A percentile compares a stretch with the other conserved stretches of the same genome.
Conservation (phyloP, 2,888 invertebrate species). For the Lasius platythorax region DNA sequence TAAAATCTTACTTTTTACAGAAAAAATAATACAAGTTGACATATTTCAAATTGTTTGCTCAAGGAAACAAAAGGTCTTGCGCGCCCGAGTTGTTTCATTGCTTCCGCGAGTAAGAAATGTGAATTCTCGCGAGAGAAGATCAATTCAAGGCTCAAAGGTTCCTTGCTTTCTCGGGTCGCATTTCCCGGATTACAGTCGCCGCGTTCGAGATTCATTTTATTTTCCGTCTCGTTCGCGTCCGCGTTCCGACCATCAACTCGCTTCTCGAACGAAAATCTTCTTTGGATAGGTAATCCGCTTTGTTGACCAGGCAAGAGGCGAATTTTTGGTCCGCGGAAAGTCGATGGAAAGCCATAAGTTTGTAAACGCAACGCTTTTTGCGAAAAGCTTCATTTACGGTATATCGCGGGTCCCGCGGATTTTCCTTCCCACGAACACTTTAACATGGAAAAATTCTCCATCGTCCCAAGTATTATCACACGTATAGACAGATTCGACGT, state of each 20-base stretch:
- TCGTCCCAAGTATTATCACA: background rate
- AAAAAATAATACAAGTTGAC: background rate
- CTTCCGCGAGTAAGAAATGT: slow-evolving; percentile 40
- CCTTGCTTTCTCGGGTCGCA: slow-evolving; percentile 37
- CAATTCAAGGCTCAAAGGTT: slow-evolving; percentile 47
- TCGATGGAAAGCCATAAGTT: slow-evolving; percentile 17
- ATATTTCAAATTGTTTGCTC: slow-evolving; percentile 1
- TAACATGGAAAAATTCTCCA: background rate
- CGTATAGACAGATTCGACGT: background rate
- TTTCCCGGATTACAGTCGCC: slow-evolving; percentile 51
- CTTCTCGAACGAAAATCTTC: slow-evolving; percentile 33
- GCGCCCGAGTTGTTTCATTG: slow-evolving; percentile 17
- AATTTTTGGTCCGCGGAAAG: slow-evolving; percentile 26
- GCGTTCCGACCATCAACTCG: slow-evolving; percentile 33
- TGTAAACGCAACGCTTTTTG: background rate
- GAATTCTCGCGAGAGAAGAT: slow-evolving; percentile 45
- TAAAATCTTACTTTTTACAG: background rate
- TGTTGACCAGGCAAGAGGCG: slow-evolving; percentile 48
- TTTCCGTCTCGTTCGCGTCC: slow-evolving; percentile 43
- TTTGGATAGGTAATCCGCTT: slow-evolving; percentile 55
- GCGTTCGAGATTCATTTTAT: slow-evolving; percentile 51
- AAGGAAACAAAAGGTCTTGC: background rate
- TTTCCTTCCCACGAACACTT: background rate
- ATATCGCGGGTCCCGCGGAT: background rate
- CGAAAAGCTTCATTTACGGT: slow-evolving; percentile 32